Percentiles rank a stretch among this genome's conserved stretches.
phyloP scores from a whole-genome alignment of 1,140 invertebrate species.

The Calliopsis andreniformis region DNA sequence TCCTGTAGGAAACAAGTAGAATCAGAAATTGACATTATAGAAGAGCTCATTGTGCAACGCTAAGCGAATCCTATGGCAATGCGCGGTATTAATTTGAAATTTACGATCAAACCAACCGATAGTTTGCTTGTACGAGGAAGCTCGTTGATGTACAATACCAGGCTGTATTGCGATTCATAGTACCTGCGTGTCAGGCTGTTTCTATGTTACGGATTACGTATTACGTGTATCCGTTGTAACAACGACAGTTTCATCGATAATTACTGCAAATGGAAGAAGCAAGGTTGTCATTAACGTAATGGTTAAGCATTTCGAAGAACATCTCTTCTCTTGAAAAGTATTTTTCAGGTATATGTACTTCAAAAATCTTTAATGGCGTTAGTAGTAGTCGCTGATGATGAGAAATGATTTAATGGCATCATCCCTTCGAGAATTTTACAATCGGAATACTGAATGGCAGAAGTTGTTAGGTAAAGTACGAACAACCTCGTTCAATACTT shows the following conservation, averaged over 20 bases:
- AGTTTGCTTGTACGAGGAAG: conserved; percentile 8
- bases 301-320: too few species aligned
- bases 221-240: not conserved
- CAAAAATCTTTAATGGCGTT: too few species aligned
- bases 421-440: not conserved
- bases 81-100: conserved; percentile 5
- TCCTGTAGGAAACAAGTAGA: too few species aligned
- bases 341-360: not conserved
- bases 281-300: too few species aligned
- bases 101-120: not conserved
- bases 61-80: too few species aligned
- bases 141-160: not conserved
- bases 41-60: too few species aligned
- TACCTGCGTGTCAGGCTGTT: not conserved
- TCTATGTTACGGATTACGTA: conserved; percentile 7
- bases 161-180: not conserved
- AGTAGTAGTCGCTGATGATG: too few species aligned
- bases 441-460: not conserved
- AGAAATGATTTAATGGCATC: too few species aligned
- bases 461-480: not conserved
- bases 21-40: too few species aligned
- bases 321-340: not conserved
- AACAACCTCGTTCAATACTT: conserved; percentile 1
- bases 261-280: not conserved
- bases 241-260: not conserved